Evolutionary conservation across 2,797 vertebrate species (phyloP).

Genomic region (Scarus forsteni): DNA sequence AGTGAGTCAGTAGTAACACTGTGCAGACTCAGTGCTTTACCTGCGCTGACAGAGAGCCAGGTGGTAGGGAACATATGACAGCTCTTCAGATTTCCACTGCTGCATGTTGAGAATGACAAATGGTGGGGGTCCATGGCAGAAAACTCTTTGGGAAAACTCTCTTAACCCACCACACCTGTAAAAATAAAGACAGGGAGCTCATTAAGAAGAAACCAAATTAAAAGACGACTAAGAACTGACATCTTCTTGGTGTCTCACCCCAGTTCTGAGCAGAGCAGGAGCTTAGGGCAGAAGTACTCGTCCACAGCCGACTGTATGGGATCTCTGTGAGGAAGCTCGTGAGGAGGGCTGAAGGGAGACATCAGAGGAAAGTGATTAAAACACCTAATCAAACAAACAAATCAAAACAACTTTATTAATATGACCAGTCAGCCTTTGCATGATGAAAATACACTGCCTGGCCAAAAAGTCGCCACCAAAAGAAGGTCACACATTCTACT

Average conservation of each 20-base stretch:
- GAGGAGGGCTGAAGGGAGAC: conserved; percentile 82
- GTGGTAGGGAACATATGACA: conserved; percentile 91
- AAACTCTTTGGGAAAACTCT: conserved; percentile 89
- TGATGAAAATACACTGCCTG: too few relatives aligned
- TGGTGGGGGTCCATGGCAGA: conserved; percentile 90
- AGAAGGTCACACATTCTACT: too few relatives aligned
- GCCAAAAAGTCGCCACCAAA: too few relatives aligned
- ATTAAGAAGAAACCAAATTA: neutral
- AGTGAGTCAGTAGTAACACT: neutral
- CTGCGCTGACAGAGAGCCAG: conserved; percentile 90
- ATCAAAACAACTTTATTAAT: neutral
- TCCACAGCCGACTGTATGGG: conserved; percentile 90
- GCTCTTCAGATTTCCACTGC: conserved; percentile 92
- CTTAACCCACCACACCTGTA: conserved; percentile 87
- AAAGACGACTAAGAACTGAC: neutral
- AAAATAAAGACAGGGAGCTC: neutral
- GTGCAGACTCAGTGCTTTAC: conserved; percentile 66
- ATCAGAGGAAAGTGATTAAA: neutral
- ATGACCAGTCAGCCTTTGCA: too few relatives aligned
- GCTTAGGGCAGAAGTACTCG: conserved; percentile 89
- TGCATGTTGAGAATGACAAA: conserved; percentile 95
- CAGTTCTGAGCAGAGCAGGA: conserved; percentile 86
- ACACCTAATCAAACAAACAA: neutral
- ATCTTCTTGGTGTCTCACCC: conserved; percentile 78
- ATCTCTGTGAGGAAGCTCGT: conserved; percentile 89